Conservation (phyloP, 2,888 invertebrate species). For the Xestia sexstrigata region DNA sequence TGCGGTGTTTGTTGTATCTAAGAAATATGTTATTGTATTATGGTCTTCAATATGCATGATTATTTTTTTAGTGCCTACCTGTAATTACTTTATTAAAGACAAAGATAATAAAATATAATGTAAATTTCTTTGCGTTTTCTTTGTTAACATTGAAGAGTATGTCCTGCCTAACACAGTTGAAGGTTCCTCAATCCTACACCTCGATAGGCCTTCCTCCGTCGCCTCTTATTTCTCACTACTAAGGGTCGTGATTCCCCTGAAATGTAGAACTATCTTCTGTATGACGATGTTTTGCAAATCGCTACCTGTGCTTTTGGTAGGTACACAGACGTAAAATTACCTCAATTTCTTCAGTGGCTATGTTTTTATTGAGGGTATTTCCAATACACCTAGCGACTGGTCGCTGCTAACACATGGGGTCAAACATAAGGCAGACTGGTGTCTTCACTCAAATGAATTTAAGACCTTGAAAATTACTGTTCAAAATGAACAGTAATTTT, state of each 20-base stretch:
- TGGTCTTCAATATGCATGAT: slow-evolving; percentile 90
- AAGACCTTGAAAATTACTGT: background rate
- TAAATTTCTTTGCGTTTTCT: slow-evolving; percentile 81
- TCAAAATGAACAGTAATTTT: too few relatives aligned
- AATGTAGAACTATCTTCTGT: background rate
- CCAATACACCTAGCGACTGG: background rate
- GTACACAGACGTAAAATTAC: background rate
- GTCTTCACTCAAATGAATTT: background rate
- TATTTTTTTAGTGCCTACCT: slow-evolving; percentile 91
- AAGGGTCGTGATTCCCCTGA: background rate
- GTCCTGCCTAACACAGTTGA: background rate
- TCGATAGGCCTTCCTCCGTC: background rate
- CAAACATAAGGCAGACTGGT: too few relatives aligned
- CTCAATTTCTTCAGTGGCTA: background rate
- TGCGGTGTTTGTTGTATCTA: slow-evolving; percentile 86
- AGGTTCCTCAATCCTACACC: background rate
- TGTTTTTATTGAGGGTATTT: background rate
- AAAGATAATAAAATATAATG: slow-evolving; percentile 90
- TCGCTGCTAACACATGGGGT: background rate
- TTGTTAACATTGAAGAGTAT: background rate
- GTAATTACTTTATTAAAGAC: slow-evolving; percentile 91
- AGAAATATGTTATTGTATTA: slow-evolving; percentile 89
- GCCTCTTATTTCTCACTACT: background rate
- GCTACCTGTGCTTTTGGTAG: background rate
- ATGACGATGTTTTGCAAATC: background rate